Evolutionary conservation across 2,888 invertebrate genomes (phyloP).

Genomic region (Troides aeacus): DNA sequence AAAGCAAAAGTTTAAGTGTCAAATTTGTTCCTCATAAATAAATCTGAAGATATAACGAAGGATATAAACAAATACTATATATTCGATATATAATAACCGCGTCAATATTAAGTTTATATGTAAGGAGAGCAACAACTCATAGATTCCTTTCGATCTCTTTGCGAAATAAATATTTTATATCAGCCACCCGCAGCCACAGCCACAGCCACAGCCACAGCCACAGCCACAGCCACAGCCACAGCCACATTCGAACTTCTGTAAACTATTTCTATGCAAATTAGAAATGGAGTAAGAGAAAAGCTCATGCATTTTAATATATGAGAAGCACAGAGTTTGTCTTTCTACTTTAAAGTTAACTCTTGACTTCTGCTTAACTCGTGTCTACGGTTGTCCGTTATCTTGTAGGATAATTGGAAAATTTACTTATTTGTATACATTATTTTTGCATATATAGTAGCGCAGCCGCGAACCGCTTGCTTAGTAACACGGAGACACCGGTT

Average conservation of each 20-base stretch:
- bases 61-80: too few species aligned
- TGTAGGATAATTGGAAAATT: slow-evolving; percentile 5
- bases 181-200: too few species aligned
- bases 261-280: slow-evolving; percentile 26
- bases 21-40: too few species aligned
- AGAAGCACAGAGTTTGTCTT: slow-evolving; percentile 18
- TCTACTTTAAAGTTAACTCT: slow-evolving; percentile 16
- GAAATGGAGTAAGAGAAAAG: slow-evolving; percentile 26
- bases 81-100: too few species aligned
- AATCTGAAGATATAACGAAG: too few species aligned
- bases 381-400: slow-evolving; percentile 13
- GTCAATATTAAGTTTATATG: neutral
- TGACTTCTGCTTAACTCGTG: slow-evolving; percentile 21
- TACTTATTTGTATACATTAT: neutral
- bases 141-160: neutral
- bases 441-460: neutral
- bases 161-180: neutral
- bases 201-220: too few species aligned
- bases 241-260: slow-evolving; percentile 8
- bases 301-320: slow-evolving; percentile 27
- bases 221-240: too few species aligned
- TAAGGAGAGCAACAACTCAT: neutral
- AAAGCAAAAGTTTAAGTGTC: too few species aligned
- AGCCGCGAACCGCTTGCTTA: too few species aligned
- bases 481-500: too few species aligned